Percentiles rank a stretch among this genome's conserved stretches.
These are phyloP conservation scores for Aselliscus stoliczkanus DNA, from an alignment of 2,797 vertebrate species.

Conservation along the genomic window DNA sequence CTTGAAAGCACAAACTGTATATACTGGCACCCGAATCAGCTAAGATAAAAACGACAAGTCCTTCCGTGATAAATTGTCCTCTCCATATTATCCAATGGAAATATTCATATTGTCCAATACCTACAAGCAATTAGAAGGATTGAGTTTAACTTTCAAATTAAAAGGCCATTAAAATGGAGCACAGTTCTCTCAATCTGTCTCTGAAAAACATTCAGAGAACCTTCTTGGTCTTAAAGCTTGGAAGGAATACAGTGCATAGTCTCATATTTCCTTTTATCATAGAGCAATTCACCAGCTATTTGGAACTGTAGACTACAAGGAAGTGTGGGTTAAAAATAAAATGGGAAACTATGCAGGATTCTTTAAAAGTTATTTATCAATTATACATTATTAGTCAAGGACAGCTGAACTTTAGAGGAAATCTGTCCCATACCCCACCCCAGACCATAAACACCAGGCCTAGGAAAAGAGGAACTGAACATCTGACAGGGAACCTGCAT, in stretches of 20 bases:
- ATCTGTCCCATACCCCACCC: neutral
- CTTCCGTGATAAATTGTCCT: slow-evolving; percentile 61
- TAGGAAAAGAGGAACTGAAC: neutral
- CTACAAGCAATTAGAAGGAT: slow-evolving; percentile 48
- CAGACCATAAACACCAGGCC: neutral
- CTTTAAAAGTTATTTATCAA: slow-evolving; percentile 29
- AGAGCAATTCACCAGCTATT: neutral
- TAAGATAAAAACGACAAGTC: slow-evolving; percentile 49
- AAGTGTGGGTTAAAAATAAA: slow-evolving; percentile 20
- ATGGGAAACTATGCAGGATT: neutral
- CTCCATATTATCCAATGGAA: slow-evolving; percentile 50
- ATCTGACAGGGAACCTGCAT: neutral
- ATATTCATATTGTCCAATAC: slow-evolving; percentile 37
- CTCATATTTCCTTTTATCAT: slow-evolving; percentile 50
- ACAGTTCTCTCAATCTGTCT: neutral
- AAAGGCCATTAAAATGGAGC: slow-evolving; percentile 49
- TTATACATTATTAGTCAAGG: neutral
- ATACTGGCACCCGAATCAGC: neutral
- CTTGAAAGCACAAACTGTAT: slow-evolving; percentile 43
- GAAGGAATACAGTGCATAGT: neutral
- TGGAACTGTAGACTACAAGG: neutral
- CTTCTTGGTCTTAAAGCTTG: slow-evolving; percentile 26
- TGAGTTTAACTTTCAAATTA: slow-evolving; percentile 65
- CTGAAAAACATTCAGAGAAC: slow-evolving; percentile 44
- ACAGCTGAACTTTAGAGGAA: neutral